Percentiles rank a stretch among this genome's conserved stretches.
These are phyloP conservation scores for Manis javanica DNA, from an alignment of 2,797 vertebrate species.

Conservation along the genomic window DNA sequence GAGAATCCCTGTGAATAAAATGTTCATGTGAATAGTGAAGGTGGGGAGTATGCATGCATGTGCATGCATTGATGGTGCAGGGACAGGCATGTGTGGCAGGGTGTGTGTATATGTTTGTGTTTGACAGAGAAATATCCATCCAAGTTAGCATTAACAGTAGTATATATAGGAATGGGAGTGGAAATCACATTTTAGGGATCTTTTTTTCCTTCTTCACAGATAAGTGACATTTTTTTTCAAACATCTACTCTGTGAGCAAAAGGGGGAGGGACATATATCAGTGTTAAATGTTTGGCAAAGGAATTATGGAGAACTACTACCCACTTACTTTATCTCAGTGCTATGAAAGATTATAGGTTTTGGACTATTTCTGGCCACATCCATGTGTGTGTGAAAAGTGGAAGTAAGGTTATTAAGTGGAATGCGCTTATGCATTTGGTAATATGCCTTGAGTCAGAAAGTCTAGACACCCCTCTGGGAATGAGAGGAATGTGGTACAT, in stretches of 20 bases:
- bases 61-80: rapidly evolving
- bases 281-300: conserved; percentile 44
- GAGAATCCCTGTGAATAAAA: not conserved
- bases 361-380: conserved; percentile 61
- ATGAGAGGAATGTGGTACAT: not conserved
- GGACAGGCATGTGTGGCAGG: rapidly evolving
- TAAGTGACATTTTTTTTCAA: conserved; percentile 52
- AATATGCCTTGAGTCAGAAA: conserved; percentile 60
- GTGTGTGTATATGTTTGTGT: no score
- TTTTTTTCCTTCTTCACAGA: conserved; percentile 29
- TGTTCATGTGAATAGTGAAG: not conserved
- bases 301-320: not conserved
- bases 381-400: conserved; percentile 40
- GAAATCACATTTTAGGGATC: not conserved
- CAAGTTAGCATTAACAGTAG: not conserved
- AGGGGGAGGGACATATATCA: not conserved
- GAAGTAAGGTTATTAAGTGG: conserved; percentile 51
- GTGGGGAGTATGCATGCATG: not conserved
- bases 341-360: conserved; percentile 52
- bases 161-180: not conserved
- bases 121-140: not conserved
- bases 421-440: conserved; percentile 29
- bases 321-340: conserved; percentile 54
- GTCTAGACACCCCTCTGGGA: conserved; percentile 63
- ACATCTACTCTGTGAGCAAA: conserved; percentile 52